Base-by-base conservation (phyloP, 2,113 vertebrate genomes). In the Coreoperca whiteheadi region DNA sequence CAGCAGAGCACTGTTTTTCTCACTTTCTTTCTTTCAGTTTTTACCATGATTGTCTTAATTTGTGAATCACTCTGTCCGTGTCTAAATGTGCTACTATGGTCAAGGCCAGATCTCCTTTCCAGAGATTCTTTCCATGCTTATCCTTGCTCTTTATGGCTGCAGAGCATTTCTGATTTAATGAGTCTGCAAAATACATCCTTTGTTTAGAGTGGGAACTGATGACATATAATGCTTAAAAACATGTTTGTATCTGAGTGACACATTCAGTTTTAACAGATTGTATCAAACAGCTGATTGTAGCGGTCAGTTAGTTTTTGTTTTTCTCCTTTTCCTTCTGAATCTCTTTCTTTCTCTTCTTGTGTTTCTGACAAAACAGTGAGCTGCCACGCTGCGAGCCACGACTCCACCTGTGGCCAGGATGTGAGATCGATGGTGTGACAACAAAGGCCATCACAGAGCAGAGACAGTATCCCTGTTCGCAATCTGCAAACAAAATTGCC, bases 401-500 rank as follows among this genome's bases (percentile, higher is more conserved):
- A 87, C 54, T 81, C 77, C 81, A 80, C 69, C 79, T 64, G 75
- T 82, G 66, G 74, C 77, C 88, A 89, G 74, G 75, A 92, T 90
- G 84, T 89, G 87, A 94, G 71, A 84, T 85, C 23, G 59, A 83
- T 72, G 46, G 79, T 74, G 69, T 87, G 84, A 91, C 80, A 87
- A 74, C 60, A 81, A 85, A 89, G 77, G 59, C 74, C 14, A 5
- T 81, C 75, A 64, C 64, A n/a, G 2, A 87, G 54, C 84, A n/a
- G n/a, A n/a, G 43, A 43, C 71, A 74, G 68, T 74, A 15, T 69
- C 20, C 28, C 67, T 79, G 81, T 50, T 63, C 63, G 28, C 41
- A 12, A n/a, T n/a, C 72, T 54, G 51, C 71, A 79, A 72, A 76
- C 67, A 82, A 57, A 86, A 51, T 64, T 39, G 41, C 51, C n/a